These are phyloP conservation scores for Dorcus hopei DNA, from an alignment of 2,888 invertebrate genomes.

Conservation along the genomic window DNA sequence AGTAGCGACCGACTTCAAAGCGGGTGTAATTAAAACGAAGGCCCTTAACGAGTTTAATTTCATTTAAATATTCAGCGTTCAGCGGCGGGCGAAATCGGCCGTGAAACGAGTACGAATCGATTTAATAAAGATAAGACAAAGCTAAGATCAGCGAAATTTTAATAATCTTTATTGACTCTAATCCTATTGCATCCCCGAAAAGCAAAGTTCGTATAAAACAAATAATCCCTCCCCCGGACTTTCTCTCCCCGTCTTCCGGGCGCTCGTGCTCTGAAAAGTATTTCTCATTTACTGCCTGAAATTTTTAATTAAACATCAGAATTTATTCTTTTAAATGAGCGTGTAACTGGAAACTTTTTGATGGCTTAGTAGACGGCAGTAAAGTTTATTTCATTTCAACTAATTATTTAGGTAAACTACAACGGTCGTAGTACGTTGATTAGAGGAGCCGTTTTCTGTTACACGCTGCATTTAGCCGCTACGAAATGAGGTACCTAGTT, in stretches of 20 bases:
- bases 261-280: too few species aligned
- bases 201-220: neutral
- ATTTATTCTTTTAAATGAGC: conserved; percentile 25
- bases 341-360: conserved; percentile 17
- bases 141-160: conserved; percentile 33
- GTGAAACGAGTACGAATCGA: conserved; percentile 22
- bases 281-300: conserved; percentile 20
- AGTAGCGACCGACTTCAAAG: too few species aligned
- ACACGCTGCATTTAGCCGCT: too few species aligned
- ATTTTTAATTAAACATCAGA: conserved; percentile 25
- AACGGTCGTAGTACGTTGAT: too few species aligned
- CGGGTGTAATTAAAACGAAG: neutral
- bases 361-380: conserved; percentile 7
- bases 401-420: too few species aligned
- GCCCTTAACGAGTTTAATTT: conserved; percentile 8
- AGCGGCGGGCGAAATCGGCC: conserved; percentile 18
- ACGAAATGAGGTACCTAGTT: too few species aligned
- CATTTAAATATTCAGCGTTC: conserved; percentile 19
- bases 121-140: conserved; percentile 34
- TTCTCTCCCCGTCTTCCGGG: too few species aligned
- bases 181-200: conserved; percentile 24
- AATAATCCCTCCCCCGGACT: too few species aligned
- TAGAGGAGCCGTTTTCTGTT: too few species aligned
- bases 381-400: conserved; percentile 8
- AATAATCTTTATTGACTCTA: conserved; percentile 35